Conservation (phyloP, 2,113 vertebrate genomes). For the Heterotis niloticus region DNA sequence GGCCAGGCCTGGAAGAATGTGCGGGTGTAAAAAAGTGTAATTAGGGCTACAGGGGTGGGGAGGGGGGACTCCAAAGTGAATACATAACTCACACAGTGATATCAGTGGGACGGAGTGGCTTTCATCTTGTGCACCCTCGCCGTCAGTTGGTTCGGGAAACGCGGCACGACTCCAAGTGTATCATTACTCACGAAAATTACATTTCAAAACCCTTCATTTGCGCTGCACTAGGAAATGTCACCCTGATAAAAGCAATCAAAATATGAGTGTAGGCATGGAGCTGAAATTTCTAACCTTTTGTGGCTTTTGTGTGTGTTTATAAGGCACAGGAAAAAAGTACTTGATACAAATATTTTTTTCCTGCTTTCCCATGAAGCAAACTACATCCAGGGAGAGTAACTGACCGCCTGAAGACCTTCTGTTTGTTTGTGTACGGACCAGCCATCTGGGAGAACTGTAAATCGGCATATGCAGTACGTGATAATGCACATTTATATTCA, state of each 20-base stretch:
- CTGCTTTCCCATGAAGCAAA: not conserved
- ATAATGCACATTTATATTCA: no score
- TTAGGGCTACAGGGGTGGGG: not conserved
- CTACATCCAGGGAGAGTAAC: not conserved
- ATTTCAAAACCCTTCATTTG: conserved; percentile 29
- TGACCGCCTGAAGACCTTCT: not conserved
- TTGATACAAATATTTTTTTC: not conserved
- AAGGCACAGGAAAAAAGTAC: not conserved
- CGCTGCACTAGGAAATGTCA: conserved; percentile 23
- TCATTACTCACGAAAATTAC: conserved; percentile 35
- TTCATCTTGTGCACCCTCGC: conserved; percentile 15
- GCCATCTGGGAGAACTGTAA: conserved; percentile 12
- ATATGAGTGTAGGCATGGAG: not conserved
- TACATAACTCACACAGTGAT: conserved; percentile 28
- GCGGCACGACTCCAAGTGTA: conserved; percentile 19
- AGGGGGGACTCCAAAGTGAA: conserved; percentile 11
- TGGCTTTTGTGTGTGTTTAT: conserved; percentile 1
- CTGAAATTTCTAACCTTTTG: not conserved
- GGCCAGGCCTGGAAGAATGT: not conserved
- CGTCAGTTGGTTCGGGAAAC: conserved; percentile 9
- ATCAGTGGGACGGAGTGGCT: conserved; percentile 14
- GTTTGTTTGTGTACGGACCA: conserved; percentile 2
- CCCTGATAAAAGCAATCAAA: conserved; percentile 30
- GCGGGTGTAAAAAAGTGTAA: not conserved
- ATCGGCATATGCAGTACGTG: not conserved